Evolutionary conservation across 2,797 vertebrate genomes (phyloP).

Genomic region (Rhynchonycteris naso): DNA sequence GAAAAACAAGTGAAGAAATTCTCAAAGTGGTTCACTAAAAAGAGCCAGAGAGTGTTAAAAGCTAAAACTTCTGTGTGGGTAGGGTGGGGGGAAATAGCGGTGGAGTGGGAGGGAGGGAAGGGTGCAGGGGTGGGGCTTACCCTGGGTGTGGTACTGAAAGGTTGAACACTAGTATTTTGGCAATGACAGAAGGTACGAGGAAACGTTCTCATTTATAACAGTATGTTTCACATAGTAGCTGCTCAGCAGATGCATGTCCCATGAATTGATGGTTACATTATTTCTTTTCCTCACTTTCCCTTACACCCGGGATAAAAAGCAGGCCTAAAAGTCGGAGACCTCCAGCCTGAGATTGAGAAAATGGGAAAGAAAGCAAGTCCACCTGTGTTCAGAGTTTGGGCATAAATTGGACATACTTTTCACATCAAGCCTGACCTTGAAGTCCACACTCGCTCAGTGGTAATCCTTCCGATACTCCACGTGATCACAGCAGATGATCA

Average conservation of each 20-base stretch:
- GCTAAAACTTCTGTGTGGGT: neutral
- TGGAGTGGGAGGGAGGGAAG: neutral
- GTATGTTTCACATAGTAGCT: neutral
- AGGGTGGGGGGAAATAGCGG: fast-evolving
- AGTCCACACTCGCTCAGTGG: neutral
- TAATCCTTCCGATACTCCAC: neutral
- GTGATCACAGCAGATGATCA: neutral
- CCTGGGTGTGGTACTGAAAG: neutral
- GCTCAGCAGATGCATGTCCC: neutral
- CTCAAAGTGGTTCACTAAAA: neutral
- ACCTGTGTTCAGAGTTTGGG: neutral
- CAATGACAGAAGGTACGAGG: neutral
- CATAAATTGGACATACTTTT: neutral
- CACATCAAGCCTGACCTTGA: neutral
- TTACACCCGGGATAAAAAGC: neutral
- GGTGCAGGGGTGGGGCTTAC: neutral
- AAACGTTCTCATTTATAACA: neutral
- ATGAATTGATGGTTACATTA: neutral
- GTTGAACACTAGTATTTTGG: neutral
- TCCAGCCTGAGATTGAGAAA: neutral
- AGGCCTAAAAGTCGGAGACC: neutral
- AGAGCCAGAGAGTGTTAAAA: neutral
- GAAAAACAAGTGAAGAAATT: neutral
- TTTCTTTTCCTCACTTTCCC: neutral
- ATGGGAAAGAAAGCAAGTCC: neutral